phyloP scores from a whole-genome alignment of 2,888 invertebrate genomes.

The Acleris holmiana region DNA sequence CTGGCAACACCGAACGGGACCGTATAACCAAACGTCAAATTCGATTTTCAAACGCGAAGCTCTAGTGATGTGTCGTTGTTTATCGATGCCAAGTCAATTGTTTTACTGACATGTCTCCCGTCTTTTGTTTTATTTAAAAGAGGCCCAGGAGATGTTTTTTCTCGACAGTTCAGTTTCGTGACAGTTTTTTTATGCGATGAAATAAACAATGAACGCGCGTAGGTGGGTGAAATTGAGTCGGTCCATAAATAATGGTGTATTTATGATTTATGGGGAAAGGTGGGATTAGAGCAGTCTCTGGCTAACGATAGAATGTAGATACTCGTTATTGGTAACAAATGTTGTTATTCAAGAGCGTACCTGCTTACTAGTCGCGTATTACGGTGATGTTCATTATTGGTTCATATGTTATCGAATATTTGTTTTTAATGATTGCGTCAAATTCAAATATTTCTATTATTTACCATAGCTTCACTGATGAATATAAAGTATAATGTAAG shows the following conservation, averaged over 20 bases:
- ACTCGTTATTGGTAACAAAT: conserved; percentile 33
- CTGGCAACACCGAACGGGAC: conserved; percentile 39
- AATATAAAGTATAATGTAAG: too few relatives aligned
- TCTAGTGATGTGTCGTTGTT: conserved; percentile 55
- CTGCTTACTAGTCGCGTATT: conserved; percentile 17
- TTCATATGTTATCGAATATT: background rate
- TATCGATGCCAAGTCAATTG: conserved; percentile 68
- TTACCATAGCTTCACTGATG: too few relatives aligned
- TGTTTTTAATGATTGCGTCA: background rate
- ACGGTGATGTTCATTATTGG: conserved; percentile 9
- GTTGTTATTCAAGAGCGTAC: conserved; percentile 21
- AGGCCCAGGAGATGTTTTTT: conserved; percentile 69
- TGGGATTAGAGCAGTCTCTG: conserved; percentile 41
- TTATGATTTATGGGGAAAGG: conserved; percentile 70
- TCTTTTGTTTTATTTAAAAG: conserved; percentile 83
- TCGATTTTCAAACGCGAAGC: conserved; percentile 47
- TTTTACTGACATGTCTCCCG: conserved; percentile 81
- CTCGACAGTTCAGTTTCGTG: conserved; percentile 53
- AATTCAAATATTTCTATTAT: too few relatives aligned
- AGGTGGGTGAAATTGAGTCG: conserved; percentile 78
- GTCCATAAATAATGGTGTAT: conserved; percentile 80
- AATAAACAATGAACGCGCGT: conserved; percentile 69
- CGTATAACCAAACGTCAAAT: conserved; percentile 41
- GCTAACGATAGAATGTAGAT: conserved; percentile 39
- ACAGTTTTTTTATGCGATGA: conserved; percentile 60